These are phyloP conservation scores for Megalurothrips usitatus DNA, from an alignment of 2,888 invertebrate species.

Conservation along the genomic window DNA sequence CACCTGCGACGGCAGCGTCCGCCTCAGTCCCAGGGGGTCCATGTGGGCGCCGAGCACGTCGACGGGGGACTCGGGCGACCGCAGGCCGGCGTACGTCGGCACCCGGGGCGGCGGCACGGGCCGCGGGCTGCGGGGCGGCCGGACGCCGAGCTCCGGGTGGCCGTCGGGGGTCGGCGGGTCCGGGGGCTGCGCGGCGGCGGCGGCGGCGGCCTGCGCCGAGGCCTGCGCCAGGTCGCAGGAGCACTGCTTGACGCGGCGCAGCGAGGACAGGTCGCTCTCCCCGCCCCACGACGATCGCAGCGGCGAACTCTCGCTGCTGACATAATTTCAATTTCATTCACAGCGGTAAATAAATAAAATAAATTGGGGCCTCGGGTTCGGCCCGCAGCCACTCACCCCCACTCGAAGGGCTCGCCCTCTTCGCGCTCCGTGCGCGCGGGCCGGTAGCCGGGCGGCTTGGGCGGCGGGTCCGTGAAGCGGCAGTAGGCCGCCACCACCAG, in stretches of 20 bases:
- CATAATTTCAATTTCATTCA: no score
- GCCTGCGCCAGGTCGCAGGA: background rate
- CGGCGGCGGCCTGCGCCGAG: background rate
- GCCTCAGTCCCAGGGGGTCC: background rate
- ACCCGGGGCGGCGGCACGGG: conserved; percentile 1
- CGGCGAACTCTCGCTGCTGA: background rate
- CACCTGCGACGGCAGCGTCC: background rate
- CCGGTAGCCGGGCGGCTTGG: conserved; percentile 19
- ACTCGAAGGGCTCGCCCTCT: conserved; percentile 14
- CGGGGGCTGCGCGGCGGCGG: background rate
- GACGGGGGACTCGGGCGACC: background rate
- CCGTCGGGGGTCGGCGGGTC: background rate
- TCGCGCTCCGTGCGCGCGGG: conserved; percentile 18
- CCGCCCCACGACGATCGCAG: conserved; percentile 1
- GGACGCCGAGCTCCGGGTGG: background rate
- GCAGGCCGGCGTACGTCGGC: background rate
- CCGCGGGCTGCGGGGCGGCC: background rate
- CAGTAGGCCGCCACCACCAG: conserved; percentile 15
- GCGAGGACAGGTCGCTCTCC: conserved; percentile 11
- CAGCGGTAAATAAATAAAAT: no score
- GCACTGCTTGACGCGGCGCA: conserved; percentile 17
- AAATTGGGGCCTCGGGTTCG: no score
- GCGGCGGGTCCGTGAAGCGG: conserved; percentile 21
- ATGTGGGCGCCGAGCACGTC: background rate
- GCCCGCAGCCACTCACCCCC: background rate